phyloP scores from a whole-genome alignment of 2,888 invertebrate genomes.

The Deilephila elpenor region DNA sequence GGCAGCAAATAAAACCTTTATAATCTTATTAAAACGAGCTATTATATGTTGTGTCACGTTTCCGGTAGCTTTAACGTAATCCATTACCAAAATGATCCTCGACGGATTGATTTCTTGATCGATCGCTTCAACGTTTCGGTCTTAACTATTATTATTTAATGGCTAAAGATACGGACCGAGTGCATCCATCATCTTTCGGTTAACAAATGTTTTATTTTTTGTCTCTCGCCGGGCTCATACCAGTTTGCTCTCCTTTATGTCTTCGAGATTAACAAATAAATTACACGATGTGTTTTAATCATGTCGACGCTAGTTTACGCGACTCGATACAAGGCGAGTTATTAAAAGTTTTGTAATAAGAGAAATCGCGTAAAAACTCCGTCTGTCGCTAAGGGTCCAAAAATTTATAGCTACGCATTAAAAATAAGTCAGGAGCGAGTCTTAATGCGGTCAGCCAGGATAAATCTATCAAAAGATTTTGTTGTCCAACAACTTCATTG shows the following conservation, averaged over 20 bases:
- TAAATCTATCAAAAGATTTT: conserved; percentile 85
- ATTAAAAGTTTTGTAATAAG: conserved; percentile 27
- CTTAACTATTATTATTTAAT: conserved; percentile 83
- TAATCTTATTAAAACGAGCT: conserved; percentile 42
- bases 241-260: conserved; percentile 61
- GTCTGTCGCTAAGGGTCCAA: conserved; percentile 62
- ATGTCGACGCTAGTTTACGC: not conserved
- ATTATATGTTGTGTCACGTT: conserved; percentile 57
- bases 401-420: conserved; percentile 78
- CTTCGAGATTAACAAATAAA: conserved; percentile 56
- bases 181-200: conserved; percentile 78
- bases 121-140: conserved; percentile 70
- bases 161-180: conserved; percentile 71
- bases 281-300: conserved; percentile 35
- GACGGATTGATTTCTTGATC: conserved; percentile 81
- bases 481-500: conserved; percentile 85
- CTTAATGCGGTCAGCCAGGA: conserved; percentile 83
- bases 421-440: conserved; percentile 78
- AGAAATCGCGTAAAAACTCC: conserved; percentile 59
- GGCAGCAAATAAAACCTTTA: conserved; percentile 43
- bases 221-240: conserved; percentile 57
- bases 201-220: conserved; percentile 74
- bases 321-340: not conserved
- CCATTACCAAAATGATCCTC: conserved; percentile 74
- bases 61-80: conserved; percentile 77